Percentiles rank a stretch among this genome's conserved stretches.
Conservation (phyloP, 1,140 invertebrate species). For the Coelopa frigida region DNA sequence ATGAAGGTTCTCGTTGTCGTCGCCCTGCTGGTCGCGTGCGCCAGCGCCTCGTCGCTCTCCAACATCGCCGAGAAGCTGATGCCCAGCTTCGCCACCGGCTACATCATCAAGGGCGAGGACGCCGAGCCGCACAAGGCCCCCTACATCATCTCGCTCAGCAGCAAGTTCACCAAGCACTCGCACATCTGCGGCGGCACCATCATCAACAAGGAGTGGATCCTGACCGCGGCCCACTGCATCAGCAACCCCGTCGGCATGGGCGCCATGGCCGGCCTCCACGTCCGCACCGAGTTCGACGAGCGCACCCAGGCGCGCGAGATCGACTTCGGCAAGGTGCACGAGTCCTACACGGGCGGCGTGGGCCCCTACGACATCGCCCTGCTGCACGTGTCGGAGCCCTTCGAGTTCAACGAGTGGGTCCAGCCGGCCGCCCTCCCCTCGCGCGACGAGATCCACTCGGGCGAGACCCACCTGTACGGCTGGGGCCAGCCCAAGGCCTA, state of each 20-base stretch:
- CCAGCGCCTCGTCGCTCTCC: constrained; percentile 19
- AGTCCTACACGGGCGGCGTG: constrained; percentile 49
- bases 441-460: constrained; percentile 37
- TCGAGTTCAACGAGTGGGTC: constrained; percentile 50
- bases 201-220: constrained; percentile 28
- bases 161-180: constrained; percentile 21
- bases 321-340: constrained; percentile 44
- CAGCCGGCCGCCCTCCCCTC: constrained; percentile 47
- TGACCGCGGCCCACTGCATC: constrained; percentile 40
- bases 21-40: constrained; percentile 21
- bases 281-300: constrained; percentile 33
- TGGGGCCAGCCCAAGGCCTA: constrained; percentile 47
- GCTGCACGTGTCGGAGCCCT: constrained; percentile 48
- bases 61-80: constrained; percentile 22
- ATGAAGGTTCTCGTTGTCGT: constrained; percentile 33
- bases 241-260: constrained; percentile 21
- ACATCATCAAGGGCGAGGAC: constrained; percentile 39
- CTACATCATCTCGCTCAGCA: constrained; percentile 36
- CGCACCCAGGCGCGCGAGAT: constrained; percentile 46
- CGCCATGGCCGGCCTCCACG: constrained; percentile 34
- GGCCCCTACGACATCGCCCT: constrained; percentile 58
- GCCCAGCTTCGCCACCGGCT: constrained; percentile 32
- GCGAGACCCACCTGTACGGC: constrained; percentile 45
- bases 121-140: constrained; percentile 34
- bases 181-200: constrained; percentile 39